Conservation (phyloP, 2,888 invertebrate genomes). For the Eumerus sabulonum region DNA sequence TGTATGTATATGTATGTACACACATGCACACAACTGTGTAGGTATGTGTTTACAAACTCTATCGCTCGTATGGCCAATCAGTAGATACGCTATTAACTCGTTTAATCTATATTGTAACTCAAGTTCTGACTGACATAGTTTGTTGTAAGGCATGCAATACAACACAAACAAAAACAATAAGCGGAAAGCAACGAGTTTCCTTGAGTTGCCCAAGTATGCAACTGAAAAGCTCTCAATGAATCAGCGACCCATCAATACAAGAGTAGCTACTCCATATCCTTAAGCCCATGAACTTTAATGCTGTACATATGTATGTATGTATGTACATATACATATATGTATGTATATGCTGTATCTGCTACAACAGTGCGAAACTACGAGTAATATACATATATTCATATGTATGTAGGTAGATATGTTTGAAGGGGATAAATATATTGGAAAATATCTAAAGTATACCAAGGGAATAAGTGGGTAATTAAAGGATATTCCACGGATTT, state of each 20-base stretch:
- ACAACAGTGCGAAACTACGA: constrained; percentile 15
- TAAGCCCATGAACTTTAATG: constrained; percentile 20
- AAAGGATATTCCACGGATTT: constrained; percentile 48
- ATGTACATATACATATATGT: too few relatives aligned
- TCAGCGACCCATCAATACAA: constrained; percentile 56
- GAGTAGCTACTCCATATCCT: not conserved
- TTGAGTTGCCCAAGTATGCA: constrained; percentile 51
- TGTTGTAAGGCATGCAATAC: not conserved
- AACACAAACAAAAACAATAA: not conserved
- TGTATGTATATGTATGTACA: too few relatives aligned
- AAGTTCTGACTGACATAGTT: not conserved
- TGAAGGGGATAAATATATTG: constrained; percentile 38
- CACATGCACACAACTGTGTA: too few relatives aligned
- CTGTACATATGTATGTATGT: too few relatives aligned
- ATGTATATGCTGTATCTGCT: too few relatives aligned
- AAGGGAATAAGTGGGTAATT: constrained; percentile 46
- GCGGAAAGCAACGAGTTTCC: constrained; percentile 39
- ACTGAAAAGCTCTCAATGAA: constrained; percentile 47
- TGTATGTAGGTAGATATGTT: too few relatives aligned
- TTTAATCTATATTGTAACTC: not conserved
- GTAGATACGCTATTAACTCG: too few relatives aligned
- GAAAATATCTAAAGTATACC: not conserved
- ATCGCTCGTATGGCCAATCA: too few relatives aligned
- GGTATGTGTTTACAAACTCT: too few relatives aligned
- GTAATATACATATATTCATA: too few relatives aligned